Evolutionary conservation across 2,113 vertebrate species (phyloP), one percentile per base, ranked within the genome.

Genomic region (Piliocolobus tephrosceles): DNA sequence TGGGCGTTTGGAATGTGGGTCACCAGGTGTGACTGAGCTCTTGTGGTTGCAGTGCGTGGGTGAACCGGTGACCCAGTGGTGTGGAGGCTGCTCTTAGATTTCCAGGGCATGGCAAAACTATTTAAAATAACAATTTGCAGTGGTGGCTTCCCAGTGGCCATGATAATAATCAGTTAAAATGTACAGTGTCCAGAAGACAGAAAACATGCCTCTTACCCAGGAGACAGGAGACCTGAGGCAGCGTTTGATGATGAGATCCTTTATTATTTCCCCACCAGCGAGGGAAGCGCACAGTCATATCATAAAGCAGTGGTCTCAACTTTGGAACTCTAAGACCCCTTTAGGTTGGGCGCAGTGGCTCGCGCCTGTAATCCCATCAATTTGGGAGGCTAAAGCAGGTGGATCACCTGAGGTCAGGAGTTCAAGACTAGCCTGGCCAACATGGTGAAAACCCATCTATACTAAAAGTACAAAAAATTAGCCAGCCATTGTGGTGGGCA

Each of bases 271-370:
- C 47, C 64, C 30, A 2, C 79, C 32, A 2, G 0, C 0, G 2
- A 0, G 22, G 86, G 72, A 27, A 45, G 61, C 6, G 2, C 32
- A 0, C 13, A 10, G n/a, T 9, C n/a, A 30, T 78, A 3, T 9
- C 43, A 17, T 3, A 27, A 30, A 23, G 61, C 0, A 8, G 0
- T 2, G 14, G 0, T 27, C 25, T 10, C 6, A 8, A 0, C 52
- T 12, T 16, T 82, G 30, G 70, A 45, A 45, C 35, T 1, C 0
- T 5, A 3, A 1, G 16, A 2, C 4, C 14, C 68, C 47, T 50
- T 20, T 13, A 8, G 10, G 27, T 5, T 14, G 61, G 12, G 27
- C 13, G 2, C 12, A 6, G 27, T 30, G 27, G 61, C 61, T 64
- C 5, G 30, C 6, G 2, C 12, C 61, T 64, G 27, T 64, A 13